Base-by-base conservation (phyloP, 1,140 invertebrate genomes). In the Globodera ellingtonae region DNA sequence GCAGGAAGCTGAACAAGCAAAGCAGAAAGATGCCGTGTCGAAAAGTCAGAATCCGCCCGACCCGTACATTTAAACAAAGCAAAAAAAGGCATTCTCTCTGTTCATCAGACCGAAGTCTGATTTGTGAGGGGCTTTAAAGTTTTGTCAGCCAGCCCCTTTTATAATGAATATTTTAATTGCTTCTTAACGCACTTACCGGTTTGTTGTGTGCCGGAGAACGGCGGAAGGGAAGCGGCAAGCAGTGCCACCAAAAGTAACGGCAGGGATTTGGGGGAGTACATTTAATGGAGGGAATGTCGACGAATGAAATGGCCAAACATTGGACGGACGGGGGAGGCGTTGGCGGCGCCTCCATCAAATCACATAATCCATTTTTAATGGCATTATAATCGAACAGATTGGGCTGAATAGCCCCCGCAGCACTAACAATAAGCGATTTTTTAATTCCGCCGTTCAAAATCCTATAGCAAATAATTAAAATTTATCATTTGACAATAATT, bases 1-100 rank as follows among this genome's bases (percentile, higher is more conserved):
- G 69, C 59, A 77, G 21, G 62, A 67, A 44, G 8, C 62, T 48
- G 35, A 75, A 56, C 73, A 75, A 56, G 46, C 13, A 47, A 21
- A n/a, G 4, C 4, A 13, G 6, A 7, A 35, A 46, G 62, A 9
- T 24, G 18, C 35, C n/a, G 0, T 35, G 35, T 2, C 35, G 2
- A 35, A 35, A 35, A 35, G 35, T 35, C 35, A 35, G 1, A 35
- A 35, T 2, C 35, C 35, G 35, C 35, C 35, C 35, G 1, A 35
- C 35, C 35, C 35, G 35, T 35, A 35, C 35, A 35, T 35, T 35
- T 35, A 35, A 35, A 35, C 35, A 35, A 35, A 21, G 24, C 46
- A 48, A 50, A 18, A 65, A 46, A 65, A 10, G 69, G n/a, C 59
- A 8, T 67, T 67, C 24, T 15, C 69, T 24, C 69, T 24, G 6